Conservation (phyloP, 2,888 invertebrate species). For the Poecilobothrus nobilitatus region DNA sequence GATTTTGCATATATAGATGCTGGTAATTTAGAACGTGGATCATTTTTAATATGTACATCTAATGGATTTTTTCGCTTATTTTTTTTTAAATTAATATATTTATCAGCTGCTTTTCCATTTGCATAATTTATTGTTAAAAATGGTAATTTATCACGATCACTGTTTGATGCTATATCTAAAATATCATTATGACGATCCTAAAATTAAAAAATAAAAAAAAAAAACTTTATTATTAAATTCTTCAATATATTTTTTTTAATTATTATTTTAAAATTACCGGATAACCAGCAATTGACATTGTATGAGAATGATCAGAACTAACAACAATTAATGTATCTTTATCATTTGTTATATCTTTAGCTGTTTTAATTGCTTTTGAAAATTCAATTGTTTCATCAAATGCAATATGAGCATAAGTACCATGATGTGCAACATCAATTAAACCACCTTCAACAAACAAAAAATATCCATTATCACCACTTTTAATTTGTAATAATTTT, state of each 20-base stretch:
- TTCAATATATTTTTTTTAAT: neutral
- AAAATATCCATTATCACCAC: slow-evolving; percentile 62
- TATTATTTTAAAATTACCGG: slow-evolving; percentile 40
- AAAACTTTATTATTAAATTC: neutral
- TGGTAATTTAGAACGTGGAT: slow-evolving; percentile 45
- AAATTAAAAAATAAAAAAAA: neutral
- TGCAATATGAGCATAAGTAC: slow-evolving; percentile 35
- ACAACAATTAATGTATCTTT: slow-evolving; percentile 73
- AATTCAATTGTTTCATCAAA: slow-evolving; percentile 54
- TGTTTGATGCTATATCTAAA: slow-evolving; percentile 28
- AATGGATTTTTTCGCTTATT: slow-evolving; percentile 35
- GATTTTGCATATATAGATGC: slow-evolving; percentile 44
- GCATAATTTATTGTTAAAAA: slow-evolving; percentile 65
- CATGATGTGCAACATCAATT: slow-evolving; percentile 41
- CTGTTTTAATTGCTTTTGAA: slow-evolving; percentile 59
- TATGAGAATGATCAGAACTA: slow-evolving; percentile 74
- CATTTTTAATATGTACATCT: slow-evolving; percentile 25
- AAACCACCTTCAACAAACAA: slow-evolving; percentile 64
- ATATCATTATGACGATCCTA: slow-evolving; percentile 34
- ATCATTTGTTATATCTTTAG: slow-evolving; percentile 51
- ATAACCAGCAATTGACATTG: slow-evolving; percentile 66
- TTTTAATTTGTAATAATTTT: slow-evolving; percentile 51
- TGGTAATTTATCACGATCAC: slow-evolving; percentile 50
- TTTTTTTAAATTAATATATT: slow-evolving; percentile 29
- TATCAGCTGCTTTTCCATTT: slow-evolving; percentile 59